Base-by-base conservation (phyloP, 2,888 invertebrate genomes). In the Argyra leucocephala region DNA sequence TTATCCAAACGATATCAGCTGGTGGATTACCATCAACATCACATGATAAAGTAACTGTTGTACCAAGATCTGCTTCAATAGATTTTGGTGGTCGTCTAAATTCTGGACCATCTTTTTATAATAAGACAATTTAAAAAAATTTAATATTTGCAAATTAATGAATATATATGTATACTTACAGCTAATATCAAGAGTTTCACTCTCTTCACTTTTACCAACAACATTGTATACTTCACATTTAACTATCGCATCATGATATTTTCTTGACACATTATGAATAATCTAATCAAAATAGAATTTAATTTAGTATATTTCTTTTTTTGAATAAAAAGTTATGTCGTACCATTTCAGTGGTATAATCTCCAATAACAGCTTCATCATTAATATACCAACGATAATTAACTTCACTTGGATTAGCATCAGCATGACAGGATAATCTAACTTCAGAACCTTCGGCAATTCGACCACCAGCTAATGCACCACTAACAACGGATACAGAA, bases 171-270 rank as follows among this genome's bases (percentile, higher is more conserved):
- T 21, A 63, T 71, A 88, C 94, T 91, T 83, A 96, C 96, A 96
- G 74, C 90, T 89, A 64, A 96, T 89, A 78, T 93, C 91, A 72
- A 97, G 81, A 0, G 89, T 89, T 77, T 91, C 89, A 59, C 90
- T 89, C 72, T 92, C 91, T 76, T 91, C 90, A 72, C 91, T 91
- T 75, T 91, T 91, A 18, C 96, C 96, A n/a, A 96, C 92, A 18
- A 88, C 86, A 77, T 97, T 97, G 76, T 88, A 88, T 2, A 93
- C 96, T 76, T 93, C 91, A 78, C 96, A 97, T 76, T 91, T 92
- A 68, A 96, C 87, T 65, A 89, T 89, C 24, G 90, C 88, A 71
- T 92, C 91, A 78, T 96, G 92, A 75, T 89, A 87, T 72, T 88
- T 87, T 68, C 93, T 84, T 31, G 91, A 88, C 63, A 94, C 88